Evolutionary conservation across 2,113 vertebrate genomes (phyloP), one percentile per base, ranked within the genome.

Genomic region (Ceyx margarethae): DNA sequence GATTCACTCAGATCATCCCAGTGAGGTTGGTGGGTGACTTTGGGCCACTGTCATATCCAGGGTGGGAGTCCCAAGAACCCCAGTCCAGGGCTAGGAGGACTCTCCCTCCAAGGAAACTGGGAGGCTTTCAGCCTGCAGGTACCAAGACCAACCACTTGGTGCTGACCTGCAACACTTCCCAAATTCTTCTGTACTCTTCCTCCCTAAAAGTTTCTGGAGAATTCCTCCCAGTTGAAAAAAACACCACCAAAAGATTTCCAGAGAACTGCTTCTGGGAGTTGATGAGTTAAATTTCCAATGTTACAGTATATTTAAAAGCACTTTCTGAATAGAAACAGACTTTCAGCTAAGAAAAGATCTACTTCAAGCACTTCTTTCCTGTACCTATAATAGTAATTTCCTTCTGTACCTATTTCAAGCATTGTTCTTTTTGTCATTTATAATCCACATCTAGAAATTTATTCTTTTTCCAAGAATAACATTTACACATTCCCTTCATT

Each of bases 291-390:
- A 23, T 83, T 85, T 74, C 46, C 50, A 80, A 58, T 64, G 25
- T 74, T 83, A 66, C 54, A 66, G 60, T 80, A 73, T 18, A 58
- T 87, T 85, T 76, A 88, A 80, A 56, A 82, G 37, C 4, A 15
- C 31, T 76, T 91, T 75, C 86, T 78, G 87, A 93, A 85, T 9
- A 83, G 67, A 73, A 90, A 37, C 28, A 66, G 37, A 77, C 31
- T 81, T 91, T 42, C 29, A 57, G 40, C 48, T 87, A 85, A 57
- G 31, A 73, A 90, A 94, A 25, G 25, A 91, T 66, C 26, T n/a
- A 54, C 50, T 94, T 82, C 42, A 80, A 80, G 37, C 21, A 53
- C 15, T 90, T 88, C 45, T 51, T 85, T 60, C 19, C 68, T 62
- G 62, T 35, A 20, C 58, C 79, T 85, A 2, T 37, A 78, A 78